Percentiles rank a stretch among this genome's conserved stretches.
These are phyloP conservation scores for Cnemophilus loriae DNA, from an alignment of 2,113 vertebrate genomes.

Conservation along the genomic window DNA sequence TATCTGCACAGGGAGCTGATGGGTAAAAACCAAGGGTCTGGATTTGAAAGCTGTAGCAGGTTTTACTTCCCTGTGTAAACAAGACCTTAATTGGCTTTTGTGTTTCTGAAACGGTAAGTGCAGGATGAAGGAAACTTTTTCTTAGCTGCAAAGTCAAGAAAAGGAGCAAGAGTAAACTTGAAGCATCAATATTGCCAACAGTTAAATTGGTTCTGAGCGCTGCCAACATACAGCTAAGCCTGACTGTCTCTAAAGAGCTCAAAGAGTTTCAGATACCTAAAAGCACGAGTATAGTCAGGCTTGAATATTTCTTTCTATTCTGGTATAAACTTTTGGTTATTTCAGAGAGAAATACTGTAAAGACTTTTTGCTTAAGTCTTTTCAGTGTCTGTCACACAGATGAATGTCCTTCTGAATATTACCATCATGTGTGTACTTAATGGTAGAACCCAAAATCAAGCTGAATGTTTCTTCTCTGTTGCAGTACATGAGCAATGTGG, in stretches of 20 bases:
- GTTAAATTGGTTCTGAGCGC: not conserved
- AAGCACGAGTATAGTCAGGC: not conserved
- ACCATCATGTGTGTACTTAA: not conserved
- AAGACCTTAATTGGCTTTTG: not conserved
- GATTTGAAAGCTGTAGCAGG: not conserved
- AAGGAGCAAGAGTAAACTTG: not conserved
- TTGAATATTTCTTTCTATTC: not conserved
- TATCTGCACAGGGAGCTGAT: not conserved
- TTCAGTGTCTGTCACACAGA: not conserved
- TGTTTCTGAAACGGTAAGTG: not conserved
- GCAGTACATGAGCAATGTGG: constrained; percentile 97
- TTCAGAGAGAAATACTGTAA: not conserved
- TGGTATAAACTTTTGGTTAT: not conserved
- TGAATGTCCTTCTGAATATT: not conserved
- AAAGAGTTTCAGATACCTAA: not conserved
- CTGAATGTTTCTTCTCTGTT: not conserved
- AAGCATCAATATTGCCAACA: not conserved
- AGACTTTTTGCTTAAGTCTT: not conserved
- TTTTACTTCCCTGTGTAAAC: not conserved
- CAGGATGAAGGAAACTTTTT: not conserved
- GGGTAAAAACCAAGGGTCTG: not conserved
- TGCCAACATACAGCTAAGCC: not conserved
- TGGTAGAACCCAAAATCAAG: not conserved
- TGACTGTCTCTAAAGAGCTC: not conserved
- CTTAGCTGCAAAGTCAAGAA: not conserved